Conservation (phyloP, 2,113 vertebrate genomes). For the Malurus melanocephalus region DNA sequence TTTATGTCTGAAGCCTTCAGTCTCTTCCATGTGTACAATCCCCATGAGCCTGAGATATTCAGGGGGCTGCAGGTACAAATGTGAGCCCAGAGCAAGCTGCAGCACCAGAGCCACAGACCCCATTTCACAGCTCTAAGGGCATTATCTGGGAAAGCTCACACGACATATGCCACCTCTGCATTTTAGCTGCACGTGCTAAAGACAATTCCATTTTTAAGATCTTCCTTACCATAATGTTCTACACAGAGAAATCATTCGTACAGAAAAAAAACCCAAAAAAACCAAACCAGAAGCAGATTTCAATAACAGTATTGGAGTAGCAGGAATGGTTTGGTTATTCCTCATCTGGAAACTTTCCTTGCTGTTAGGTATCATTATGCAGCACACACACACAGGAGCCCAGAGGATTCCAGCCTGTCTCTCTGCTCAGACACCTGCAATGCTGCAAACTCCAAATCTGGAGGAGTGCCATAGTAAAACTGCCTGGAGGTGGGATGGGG, state of each 20-base stretch:
- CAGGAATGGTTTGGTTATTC: background rate
- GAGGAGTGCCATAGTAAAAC: background rate
- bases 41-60: background rate
- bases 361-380: background rate
- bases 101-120: background rate
- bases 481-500: background rate
- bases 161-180: background rate
- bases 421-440: background rate
- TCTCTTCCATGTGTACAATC: rapidly evolving
- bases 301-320: background rate
- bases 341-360: background rate
- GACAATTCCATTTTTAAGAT: background rate
- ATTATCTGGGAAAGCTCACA: background rate
- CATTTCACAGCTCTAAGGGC: background rate
- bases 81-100: background rate
- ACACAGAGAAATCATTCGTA: background rate
- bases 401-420: background rate
- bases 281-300: background rate
- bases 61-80: background rate
- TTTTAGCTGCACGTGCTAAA: background rate
- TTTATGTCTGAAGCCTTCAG: background rate
- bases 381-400: background rate
- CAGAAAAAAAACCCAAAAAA: background rate
- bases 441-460: background rate
- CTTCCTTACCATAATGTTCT: background rate